These are phyloP conservation scores for Pangasius sanitwongsei DNA, from an alignment of 2,797 vertebrate species.

Conservation along the genomic window DNA sequence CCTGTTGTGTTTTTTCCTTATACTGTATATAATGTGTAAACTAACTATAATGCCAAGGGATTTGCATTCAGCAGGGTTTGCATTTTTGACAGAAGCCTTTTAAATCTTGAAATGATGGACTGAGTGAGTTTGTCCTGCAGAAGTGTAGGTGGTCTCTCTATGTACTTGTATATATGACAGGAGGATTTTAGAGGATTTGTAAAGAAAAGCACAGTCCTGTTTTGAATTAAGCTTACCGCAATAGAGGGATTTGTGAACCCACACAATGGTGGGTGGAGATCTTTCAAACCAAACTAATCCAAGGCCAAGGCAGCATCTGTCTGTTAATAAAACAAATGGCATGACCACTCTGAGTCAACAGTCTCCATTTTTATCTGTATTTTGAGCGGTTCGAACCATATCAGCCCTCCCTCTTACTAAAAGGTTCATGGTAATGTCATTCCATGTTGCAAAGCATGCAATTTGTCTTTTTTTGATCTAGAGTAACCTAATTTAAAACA, in stretches of 20 bases:
- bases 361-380: background rate
- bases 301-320: conserved; percentile 43
- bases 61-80: background rate
- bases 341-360: conserved; percentile 6
- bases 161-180: conserved; percentile 51
- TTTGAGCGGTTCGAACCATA: background rate
- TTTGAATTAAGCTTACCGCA: conserved; percentile 78
- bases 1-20: background rate
- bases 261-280: conserved; percentile 73
- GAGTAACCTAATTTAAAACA: background rate
- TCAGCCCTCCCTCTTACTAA: background rate
- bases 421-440: background rate
- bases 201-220: conserved; percentile 65
- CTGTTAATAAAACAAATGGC: conserved; percentile 24
- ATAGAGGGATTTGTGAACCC: conserved; percentile 76
- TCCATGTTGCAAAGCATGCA: background rate
- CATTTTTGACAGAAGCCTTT: background rate
- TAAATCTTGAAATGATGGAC: conserved; percentile 4
- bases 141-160: background rate
- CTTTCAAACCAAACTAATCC: conserved; percentile 63
- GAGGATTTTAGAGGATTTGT: conserved; percentile 71
- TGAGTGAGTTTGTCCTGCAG: background rate
- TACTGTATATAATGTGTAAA: background rate
- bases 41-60: background rate
- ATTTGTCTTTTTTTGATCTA: background rate